phyloP scores from a whole-genome alignment of 2,797 vertebrate species.

The Fistularia tabacaria region DNA sequence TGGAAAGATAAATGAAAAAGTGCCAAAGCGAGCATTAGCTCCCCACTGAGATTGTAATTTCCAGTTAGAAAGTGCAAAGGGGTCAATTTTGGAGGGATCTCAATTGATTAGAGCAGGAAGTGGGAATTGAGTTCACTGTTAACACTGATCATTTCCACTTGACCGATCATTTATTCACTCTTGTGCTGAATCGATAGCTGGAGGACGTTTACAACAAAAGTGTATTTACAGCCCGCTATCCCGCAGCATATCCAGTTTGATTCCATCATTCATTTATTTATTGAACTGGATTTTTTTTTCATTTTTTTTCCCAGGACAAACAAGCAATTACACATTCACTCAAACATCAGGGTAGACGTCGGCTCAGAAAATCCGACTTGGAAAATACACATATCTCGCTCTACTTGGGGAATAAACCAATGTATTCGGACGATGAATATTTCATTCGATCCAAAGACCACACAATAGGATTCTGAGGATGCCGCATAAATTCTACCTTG shows the following conservation, averaged over 20 bases:
- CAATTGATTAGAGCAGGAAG: slow-evolving; percentile 49
- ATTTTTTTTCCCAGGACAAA: slow-evolving; percentile 11
- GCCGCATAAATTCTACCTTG: slow-evolving; percentile 71
- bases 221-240: no score
- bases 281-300: neutral
- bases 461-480: slow-evolving; percentile 66
- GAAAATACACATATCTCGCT: neutral
- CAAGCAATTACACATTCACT: slow-evolving; percentile 13
- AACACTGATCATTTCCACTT: slow-evolving; percentile 28
- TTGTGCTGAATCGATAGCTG: slow-evolving; percentile 21
- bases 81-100: slow-evolving; percentile 50
- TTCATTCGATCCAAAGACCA: slow-evolving; percentile 58
- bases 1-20: slow-evolving; percentile 49
- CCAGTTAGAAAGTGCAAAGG: slow-evolving; percentile 52
- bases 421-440: slow-evolving; percentile 65
- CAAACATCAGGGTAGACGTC: slow-evolving; percentile 12
- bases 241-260: neutral
- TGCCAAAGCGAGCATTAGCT: slow-evolving; percentile 32
- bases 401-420: slow-evolving; percentile 34
- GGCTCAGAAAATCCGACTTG: slow-evolving; percentile 14
- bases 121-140: slow-evolving; percentile 14
- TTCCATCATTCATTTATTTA: slow-evolving; percentile 24
- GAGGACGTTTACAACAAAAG: neutral
- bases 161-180: slow-evolving; percentile 22
- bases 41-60: slow-evolving; percentile 55